Conservation (phyloP, 1,140 invertebrate genomes). For the Bombyx mori region DNA sequence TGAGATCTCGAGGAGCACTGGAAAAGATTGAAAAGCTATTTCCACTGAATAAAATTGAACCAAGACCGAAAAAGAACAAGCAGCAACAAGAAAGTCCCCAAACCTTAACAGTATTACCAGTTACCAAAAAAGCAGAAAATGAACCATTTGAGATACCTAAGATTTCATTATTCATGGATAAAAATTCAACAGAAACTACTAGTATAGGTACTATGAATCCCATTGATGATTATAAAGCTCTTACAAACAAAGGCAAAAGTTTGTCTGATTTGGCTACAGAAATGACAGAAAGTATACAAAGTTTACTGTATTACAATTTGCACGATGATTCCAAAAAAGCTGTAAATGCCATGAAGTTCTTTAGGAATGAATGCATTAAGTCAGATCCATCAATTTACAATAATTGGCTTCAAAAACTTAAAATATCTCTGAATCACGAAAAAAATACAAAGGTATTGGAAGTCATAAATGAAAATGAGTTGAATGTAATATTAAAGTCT, state of each 20-base stretch:
- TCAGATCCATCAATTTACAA: constrained; percentile 50
- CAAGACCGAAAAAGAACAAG: constrained; percentile 34
- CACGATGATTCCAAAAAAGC: constrained; percentile 49
- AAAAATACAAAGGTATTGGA: constrained; percentile 41
- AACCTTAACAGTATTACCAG: constrained; percentile 4
- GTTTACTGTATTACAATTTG: constrained; percentile 46
- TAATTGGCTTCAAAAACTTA: constrained; percentile 54
- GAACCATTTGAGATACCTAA: constrained; percentile 11
- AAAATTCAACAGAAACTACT: constrained; percentile 16
- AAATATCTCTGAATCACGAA: constrained; percentile 31
- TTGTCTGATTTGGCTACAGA: constrained; percentile 31
- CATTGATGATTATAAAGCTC: constrained; percentile 43
- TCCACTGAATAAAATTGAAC: constrained; percentile 48
- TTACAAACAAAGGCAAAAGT: constrained; percentile 35
- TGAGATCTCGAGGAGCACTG: constrained; percentile 40
- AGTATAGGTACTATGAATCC: constrained; percentile 55
- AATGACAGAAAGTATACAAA: constrained; percentile 54
- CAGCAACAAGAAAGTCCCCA: constrained; percentile 16
- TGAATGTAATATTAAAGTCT: constrained; percentile 47
- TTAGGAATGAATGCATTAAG: constrained; percentile 48
- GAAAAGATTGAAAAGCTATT: constrained; percentile 55
- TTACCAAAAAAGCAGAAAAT: neutral
- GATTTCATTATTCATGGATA: constrained; percentile 13
- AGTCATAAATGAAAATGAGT: constrained; percentile 37
- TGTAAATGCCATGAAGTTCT: constrained; percentile 37